A percentile compares a stretch with the other conserved stretches of the same genome.
Conservation (phyloP, 2,113 vertebrate genomes). For the Atrichornis clamosus region DNA sequence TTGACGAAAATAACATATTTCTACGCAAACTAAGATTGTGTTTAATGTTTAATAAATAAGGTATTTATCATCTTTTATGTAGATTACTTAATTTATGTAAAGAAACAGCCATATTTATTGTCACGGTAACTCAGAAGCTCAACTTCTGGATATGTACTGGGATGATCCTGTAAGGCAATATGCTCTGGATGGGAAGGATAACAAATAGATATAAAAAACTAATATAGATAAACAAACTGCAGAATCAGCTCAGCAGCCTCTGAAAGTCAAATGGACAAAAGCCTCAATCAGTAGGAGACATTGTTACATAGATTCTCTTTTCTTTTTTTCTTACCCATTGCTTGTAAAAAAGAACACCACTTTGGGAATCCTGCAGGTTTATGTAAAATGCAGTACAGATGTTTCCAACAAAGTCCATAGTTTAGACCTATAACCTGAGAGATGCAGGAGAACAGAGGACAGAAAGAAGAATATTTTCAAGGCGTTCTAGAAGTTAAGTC, state of each 20-base stretch:
- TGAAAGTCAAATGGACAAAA: not conserved
- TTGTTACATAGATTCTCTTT: not conserved
- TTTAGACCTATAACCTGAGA: not conserved
- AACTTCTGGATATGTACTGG: slow-evolving; percentile 34
- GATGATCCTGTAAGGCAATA: slow-evolving; percentile 37
- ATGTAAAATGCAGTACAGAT: not conserved
- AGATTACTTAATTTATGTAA: slow-evolving; percentile 46
- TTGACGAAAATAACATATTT: not conserved
- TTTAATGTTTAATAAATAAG: too few species aligned
- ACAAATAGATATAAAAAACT: slow-evolving; percentile 1
- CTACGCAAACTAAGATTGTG: not conserved
- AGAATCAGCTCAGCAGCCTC: slow-evolving; percentile 7
- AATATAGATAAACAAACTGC: slow-evolving; percentile 29
- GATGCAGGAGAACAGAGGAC: not conserved
- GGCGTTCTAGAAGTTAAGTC: not conserved
- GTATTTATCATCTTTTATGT: slow-evolving; percentile 3
- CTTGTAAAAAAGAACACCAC: not conserved
- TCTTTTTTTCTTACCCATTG: not conserved
- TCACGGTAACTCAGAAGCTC: slow-evolving; percentile 12
- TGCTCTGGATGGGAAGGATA: slow-evolving; percentile 15
- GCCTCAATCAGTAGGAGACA: not conserved
- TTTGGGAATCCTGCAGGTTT: not conserved
- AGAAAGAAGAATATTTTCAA: not conserved
- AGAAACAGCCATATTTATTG: slow-evolving; percentile 24
- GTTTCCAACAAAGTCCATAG: not conserved